phyloP scores from a whole-genome alignment of 2,888 invertebrate species.

The Lasioglossum malachurum region DNA sequence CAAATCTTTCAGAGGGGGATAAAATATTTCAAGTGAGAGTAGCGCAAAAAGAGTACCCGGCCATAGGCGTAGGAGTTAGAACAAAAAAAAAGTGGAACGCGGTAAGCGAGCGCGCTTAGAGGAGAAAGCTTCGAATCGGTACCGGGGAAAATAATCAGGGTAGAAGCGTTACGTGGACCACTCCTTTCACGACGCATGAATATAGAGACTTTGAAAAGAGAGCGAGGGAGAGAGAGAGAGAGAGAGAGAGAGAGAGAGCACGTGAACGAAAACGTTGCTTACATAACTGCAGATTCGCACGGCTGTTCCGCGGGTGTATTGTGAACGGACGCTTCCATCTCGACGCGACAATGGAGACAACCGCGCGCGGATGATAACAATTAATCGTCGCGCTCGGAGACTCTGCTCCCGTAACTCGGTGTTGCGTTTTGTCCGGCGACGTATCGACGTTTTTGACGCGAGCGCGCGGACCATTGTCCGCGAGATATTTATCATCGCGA shows the following conservation, averaged over 20 bases:
- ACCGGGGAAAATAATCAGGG: constrained; percentile 10
- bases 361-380: constrained; percentile 51
- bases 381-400: constrained; percentile 49
- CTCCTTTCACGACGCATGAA: not conserved
- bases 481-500: constrained; percentile 55
- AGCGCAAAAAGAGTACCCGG: not conserved
- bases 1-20: not conserved
- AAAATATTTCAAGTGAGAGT: not conserved
- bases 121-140: not conserved
- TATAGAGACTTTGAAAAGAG: not conserved
- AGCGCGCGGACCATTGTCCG: constrained; percentile 45
- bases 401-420: constrained; percentile 46
- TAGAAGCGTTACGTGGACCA: constrained; percentile 9
- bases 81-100: not conserved
- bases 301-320: constrained; percentile 27
- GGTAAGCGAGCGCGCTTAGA: not conserved
- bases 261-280: constrained; percentile 25
- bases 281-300: not conserved
- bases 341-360: constrained; percentile 42
- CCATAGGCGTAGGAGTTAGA: not conserved
- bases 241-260: not conserved
- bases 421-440: constrained; percentile 42
- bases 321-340: constrained; percentile 35
- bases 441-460: constrained; percentile 53
- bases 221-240: not conserved